Percentiles rank a stretch among this genome's conserved stretches.
Conservation (phyloP, 2,797 vertebrate genomes). For the Malurus leucopterus region DNA sequence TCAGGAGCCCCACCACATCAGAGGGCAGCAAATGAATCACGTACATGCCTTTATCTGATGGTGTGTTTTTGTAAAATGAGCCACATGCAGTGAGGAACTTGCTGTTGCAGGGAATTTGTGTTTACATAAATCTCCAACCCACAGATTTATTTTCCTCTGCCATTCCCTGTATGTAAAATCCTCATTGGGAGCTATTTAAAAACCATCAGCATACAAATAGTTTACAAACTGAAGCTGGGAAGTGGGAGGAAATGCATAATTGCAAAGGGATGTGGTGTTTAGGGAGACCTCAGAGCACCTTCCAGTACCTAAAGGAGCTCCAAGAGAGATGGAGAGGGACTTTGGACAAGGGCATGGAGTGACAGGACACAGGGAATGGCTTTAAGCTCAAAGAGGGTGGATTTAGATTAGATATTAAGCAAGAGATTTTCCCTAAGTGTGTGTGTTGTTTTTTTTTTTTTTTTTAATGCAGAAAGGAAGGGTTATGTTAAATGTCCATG, state of each 20-base stretch:
- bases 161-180: conserved; percentile 10
- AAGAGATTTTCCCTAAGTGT: neutral
- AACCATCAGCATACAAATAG: conserved; percentile 33
- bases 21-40: conserved; percentile 40
- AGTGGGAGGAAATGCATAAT: neutral
- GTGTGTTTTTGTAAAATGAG: conserved; percentile 48
- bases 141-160: conserved; percentile 21
- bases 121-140: conserved; percentile 48
- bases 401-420: neutral
- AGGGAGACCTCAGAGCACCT: neutral
- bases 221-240: conserved; percentile 14
- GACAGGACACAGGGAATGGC: neutral
- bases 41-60: conserved; percentile 44
- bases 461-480: neutral
- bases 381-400: neutral
- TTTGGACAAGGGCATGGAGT: neutral
- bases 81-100: conserved; percentile 37
- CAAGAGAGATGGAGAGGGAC: neutral
- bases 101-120: conserved; percentile 47
- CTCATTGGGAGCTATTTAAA: conserved; percentile 53
- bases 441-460: too few species aligned
- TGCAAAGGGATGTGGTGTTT: neutral
- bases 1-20: conserved; percentile 32
- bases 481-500: neutral
- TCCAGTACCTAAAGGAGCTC: neutral